These are phyloP conservation scores for Leptosomus discolor DNA, from an alignment of 2,113 vertebrate genomes.

Conservation along the genomic window DNA sequence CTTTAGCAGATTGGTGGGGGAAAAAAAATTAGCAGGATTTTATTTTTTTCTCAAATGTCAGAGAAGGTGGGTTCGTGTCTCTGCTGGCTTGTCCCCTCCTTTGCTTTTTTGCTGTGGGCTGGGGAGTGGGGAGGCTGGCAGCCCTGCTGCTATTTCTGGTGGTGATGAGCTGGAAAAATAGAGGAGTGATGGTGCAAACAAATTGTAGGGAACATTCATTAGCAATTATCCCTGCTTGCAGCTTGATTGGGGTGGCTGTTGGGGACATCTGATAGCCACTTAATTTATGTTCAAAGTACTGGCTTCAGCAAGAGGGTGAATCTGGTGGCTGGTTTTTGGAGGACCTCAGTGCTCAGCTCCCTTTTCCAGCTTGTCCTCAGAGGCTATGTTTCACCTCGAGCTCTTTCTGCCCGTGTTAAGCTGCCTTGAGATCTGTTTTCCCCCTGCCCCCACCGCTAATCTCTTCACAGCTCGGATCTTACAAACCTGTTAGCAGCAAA, in stretches of 20 bases:
- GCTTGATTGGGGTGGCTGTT: not conserved
- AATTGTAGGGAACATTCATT: slow-evolving; percentile 4
- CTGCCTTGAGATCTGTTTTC: not conserved
- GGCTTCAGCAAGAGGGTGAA: not conserved
- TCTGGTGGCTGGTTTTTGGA: not conserved
- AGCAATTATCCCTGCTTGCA: slow-evolving; percentile 25
- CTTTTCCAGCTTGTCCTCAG: not conserved
- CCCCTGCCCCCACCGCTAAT: not conserved
- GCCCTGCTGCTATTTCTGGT: slow-evolving; percentile 10
- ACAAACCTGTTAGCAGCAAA: not conserved
- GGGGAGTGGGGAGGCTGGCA: slow-evolving; percentile 19
- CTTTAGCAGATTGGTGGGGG: not conserved
- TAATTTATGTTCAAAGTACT: not conserved
- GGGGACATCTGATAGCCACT: slow-evolving; percentile 14
- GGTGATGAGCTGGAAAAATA: not conserved
- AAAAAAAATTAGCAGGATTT: not conserved
- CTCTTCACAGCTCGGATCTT: not conserved
- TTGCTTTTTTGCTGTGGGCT: slow-evolving; percentile 38
- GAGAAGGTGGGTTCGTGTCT: not conserved
- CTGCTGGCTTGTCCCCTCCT: not conserved
- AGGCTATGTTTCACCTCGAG: not conserved
- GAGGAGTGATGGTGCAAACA: not conserved
- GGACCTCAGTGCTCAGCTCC: not conserved
- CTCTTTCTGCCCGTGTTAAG: not conserved
- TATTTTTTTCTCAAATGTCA: not conserved